These are phyloP conservation scores for Caenorhabditis sulstoni DNA, from an alignment of 2,888 invertebrate genomes.

Conservation along the genomic window DNA sequence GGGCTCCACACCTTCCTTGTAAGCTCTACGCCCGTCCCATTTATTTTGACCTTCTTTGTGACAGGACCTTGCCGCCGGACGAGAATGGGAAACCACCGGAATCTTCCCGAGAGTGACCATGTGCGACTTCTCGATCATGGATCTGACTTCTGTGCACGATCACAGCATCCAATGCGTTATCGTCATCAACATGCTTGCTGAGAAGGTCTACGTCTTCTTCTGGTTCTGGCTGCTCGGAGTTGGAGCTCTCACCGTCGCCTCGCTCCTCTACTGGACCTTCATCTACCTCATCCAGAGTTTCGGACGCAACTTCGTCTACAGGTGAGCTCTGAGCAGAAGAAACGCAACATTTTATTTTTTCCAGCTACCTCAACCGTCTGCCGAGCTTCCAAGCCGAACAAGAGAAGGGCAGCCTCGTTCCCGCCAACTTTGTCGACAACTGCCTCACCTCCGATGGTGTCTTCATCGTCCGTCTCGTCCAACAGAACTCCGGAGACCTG, in stretches of 20 bases:
- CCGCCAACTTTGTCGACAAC: conserved; percentile 68
- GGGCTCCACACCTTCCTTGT: conserved; percentile 68
- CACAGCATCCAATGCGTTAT: conserved; percentile 80
- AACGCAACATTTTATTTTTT: neutral
- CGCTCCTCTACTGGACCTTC: conserved; percentile 72
- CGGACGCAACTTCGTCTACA: conserved; percentile 68
- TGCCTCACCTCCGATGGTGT: conserved; percentile 78
- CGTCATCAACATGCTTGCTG: conserved; percentile 72
- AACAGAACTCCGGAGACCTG: conserved; percentile 57
- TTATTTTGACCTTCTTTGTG: neutral
- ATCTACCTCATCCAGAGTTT: conserved; percentile 47
- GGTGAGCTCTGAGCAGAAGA: conserved; percentile 49
- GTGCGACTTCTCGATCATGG: conserved; percentile 66
- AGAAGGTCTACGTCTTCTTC: conserved; percentile 64
- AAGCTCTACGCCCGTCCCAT: neutral
- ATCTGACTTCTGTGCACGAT: conserved; percentile 69
- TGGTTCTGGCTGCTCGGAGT: conserved; percentile 80
- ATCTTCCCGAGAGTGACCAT: conserved; percentile 72
- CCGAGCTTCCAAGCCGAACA: conserved; percentile 50
- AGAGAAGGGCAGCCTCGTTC: conserved; percentile 22
- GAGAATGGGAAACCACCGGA: conserved; percentile 70
- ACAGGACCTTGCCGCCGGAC: conserved; percentile 61
- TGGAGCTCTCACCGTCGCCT: conserved; percentile 67
- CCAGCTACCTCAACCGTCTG: conserved; percentile 40
- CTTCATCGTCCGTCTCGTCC: conserved; percentile 77